These are phyloP conservation scores for Brienomyrus brachyistius DNA, from an alignment of 2,113 vertebrate species.

Conservation along the genomic window DNA sequence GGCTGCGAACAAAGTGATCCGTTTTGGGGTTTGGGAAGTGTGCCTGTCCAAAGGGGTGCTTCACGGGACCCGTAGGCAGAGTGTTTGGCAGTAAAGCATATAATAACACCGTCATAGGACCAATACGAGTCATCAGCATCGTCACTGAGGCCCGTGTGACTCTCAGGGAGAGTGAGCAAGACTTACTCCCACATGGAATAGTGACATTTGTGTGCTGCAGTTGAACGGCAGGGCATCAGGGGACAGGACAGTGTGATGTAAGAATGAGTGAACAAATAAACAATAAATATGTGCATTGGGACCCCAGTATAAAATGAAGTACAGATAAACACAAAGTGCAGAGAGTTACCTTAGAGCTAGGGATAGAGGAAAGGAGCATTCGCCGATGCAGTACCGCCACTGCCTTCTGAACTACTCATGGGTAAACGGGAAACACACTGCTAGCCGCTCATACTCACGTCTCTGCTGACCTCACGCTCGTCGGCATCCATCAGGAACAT, in stretches of 20 bases:
- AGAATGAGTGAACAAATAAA: background rate
- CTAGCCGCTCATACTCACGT: constrained; percentile 58
- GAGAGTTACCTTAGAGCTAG: background rate
- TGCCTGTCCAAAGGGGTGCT: background rate
- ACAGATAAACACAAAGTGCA: background rate
- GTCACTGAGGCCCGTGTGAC: background rate
- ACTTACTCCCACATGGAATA: background rate
- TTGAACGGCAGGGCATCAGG: background rate
- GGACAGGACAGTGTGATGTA: background rate
- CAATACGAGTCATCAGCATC: background rate
- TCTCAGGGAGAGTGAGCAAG: background rate
- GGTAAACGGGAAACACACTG: too few relatives aligned
- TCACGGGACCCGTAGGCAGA: background rate
- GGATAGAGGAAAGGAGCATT: background rate
- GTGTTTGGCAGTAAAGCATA: background rate
- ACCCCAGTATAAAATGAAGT: background rate
- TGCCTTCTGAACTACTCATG: too few relatives aligned
- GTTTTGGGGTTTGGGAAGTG: background rate
- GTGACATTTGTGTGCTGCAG: background rate
- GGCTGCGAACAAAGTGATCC: background rate
- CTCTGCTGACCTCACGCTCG: constrained; percentile 80
- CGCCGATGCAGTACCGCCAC: background rate
- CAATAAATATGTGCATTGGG: background rate
- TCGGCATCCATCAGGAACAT: constrained; percentile 87
- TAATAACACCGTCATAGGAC: background rate